Evolutionary conservation across 1,140 invertebrate species (phyloP).

Genomic region (Trichonephila clavata): DNA sequence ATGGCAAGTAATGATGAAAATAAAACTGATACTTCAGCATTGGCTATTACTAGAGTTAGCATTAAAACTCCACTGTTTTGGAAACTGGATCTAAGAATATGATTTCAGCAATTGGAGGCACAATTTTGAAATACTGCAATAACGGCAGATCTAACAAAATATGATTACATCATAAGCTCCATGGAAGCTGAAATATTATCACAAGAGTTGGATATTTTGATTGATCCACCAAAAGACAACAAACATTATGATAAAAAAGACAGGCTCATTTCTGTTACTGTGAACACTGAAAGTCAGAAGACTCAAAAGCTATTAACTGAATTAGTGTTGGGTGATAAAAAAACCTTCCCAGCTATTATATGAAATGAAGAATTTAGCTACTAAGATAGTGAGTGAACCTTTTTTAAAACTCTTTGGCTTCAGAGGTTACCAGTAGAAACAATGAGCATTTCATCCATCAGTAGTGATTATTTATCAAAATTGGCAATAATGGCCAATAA

Average conservation of each 20-base stretch:
- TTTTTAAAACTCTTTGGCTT: conserved; percentile 69
- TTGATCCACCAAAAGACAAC: conserved; percentile 34
- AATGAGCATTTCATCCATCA: background rate
- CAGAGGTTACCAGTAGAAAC: conserved; percentile 42
- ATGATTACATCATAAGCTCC: conserved; percentile 59
- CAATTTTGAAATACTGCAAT: conserved; percentile 66
- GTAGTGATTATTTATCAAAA: background rate
- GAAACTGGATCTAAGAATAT: conserved; percentile 73
- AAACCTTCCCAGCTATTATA: conserved; percentile 64
- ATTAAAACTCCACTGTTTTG: conserved; percentile 79
- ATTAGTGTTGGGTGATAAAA: conserved; percentile 56
- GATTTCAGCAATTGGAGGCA: conserved; percentile 56
- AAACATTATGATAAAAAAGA: conserved; percentile 48
- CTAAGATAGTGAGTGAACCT: conserved; percentile 48
- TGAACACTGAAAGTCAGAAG: conserved; percentile 43
- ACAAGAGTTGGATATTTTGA: conserved; percentile 64
- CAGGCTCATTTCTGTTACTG: conserved; percentile 43
- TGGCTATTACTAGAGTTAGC: conserved; percentile 8
- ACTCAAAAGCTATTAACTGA: conserved; percentile 57
- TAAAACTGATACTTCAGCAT: conserved; percentile 8
- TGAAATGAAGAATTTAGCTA: conserved; percentile 65
- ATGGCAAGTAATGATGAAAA: background rate
- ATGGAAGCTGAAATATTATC: conserved; percentile 68
- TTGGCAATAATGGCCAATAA: background rate
- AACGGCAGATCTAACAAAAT: conserved; percentile 64